Evolutionary conservation across 2,797 vertebrate species (phyloP).

Genomic region (Dendrocincla tyrannina): DNA sequence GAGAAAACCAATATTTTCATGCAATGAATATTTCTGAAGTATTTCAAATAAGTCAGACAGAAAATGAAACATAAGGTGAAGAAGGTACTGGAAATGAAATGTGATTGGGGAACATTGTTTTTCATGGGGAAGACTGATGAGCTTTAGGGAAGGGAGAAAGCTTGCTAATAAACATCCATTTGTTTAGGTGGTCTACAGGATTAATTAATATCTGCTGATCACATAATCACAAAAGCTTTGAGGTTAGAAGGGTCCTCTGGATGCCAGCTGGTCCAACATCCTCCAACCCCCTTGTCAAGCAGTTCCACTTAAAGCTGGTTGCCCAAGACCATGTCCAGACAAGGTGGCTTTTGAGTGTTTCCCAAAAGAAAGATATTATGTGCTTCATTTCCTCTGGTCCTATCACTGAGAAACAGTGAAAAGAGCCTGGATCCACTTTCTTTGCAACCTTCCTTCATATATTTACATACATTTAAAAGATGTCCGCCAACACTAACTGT

Average conservation of each 20-base stretch:
- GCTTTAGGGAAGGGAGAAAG: background rate
- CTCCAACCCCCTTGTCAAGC: background rate
- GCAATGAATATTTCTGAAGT: background rate
- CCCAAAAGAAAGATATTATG: accelerated
- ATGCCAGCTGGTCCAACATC: background rate
- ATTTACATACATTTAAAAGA: background rate
- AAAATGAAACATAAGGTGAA: background rate
- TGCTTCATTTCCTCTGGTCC: background rate
- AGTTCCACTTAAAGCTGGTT: background rate
- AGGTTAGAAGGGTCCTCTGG: background rate
- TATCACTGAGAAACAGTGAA: background rate
- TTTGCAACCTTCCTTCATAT: background rate
- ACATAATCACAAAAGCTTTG: accelerated
- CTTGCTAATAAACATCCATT: accelerated
- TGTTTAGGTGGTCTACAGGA: background rate
- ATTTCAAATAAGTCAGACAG: background rate
- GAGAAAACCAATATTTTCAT: background rate
- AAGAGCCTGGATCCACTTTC: background rate
- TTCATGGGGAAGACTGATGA: background rate
- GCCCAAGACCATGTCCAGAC: accelerated
- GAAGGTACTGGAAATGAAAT: background rate
- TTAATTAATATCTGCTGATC: background rate
- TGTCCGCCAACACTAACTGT: background rate
- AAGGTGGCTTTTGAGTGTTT: accelerated
- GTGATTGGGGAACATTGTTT: background rate